Conservation (phyloP, 2,113 vertebrate genomes). For the Polyodon spathula region DNA sequence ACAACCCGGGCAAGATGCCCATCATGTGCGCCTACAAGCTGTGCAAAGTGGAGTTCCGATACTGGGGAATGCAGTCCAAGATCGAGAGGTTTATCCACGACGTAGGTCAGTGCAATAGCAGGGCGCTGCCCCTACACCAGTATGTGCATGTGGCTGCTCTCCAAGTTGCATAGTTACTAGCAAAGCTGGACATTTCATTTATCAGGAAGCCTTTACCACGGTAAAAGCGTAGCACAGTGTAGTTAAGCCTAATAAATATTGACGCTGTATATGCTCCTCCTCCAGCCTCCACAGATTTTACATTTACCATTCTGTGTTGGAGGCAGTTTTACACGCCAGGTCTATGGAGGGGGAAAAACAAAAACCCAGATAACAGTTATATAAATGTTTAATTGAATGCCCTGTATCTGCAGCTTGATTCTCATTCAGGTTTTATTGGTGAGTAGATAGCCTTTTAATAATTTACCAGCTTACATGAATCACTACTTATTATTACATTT, state of each 20-base stretch:
- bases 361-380: background rate
- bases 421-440: background rate
- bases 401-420: background rate
- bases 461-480: too few species aligned
- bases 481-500: too few species aligned
- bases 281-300: too few species aligned
- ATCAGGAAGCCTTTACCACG: too few species aligned
- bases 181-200: too few species aligned
- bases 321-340: constrained; percentile 8
- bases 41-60: constrained; percentile 97
- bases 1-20: constrained; percentile 63
- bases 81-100: constrained; percentile 97
- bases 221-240: too few species aligned
- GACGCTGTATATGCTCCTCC: too few species aligned
- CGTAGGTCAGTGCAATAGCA: constrained; percentile 64
- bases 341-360: background rate
- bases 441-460: background rate
- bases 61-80: constrained; percentile 99
- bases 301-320: too few species aligned
- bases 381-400: constrained; percentile 2
- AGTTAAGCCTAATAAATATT: too few species aligned
- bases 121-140: too few species aligned
- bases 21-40: constrained; percentile 98
- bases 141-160: too few species aligned
- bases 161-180: too few species aligned